Evolutionary conservation across 2,797 vertebrate species (phyloP), one percentile per base, ranked within the genome.

Genomic region (Peromyscus melanophrys): DNA sequence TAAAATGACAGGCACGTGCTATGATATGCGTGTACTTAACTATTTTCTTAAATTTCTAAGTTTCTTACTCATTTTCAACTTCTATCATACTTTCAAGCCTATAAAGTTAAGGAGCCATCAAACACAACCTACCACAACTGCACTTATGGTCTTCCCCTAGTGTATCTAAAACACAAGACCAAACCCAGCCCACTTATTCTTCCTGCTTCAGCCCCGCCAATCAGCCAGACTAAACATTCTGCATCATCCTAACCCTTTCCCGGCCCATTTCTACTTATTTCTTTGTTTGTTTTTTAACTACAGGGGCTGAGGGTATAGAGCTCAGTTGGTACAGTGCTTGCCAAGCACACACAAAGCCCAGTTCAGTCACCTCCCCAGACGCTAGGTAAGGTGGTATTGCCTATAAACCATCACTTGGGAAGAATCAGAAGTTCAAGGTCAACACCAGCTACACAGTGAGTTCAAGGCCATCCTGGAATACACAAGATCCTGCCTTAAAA

Each of bases 31-130:
- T 85, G 59, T 46, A 52, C 16, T 2, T 52, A 37, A 7, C 4
- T 69, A 90, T 95, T 96, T 67, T 80, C 55, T 90, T 65, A 75
- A 82, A 86, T 84, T 78, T 34, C 73, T 89, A 80, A 4, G 29
- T 75, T 93, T 85, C 34, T 75, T 61, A 31, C 25, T 85, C 6
- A n/a, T 89, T 78, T 67, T 57, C 14, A 92, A 94, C 46, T 57
- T 90, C 65, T 73, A 19, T 14, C 59, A 81, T 21, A 63, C 80
- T 69, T 21, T 59, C 75, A 81, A 81, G 75, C 11, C 76, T 67
- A 84, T 29, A 76, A 89, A 92, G n/a, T 46, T 67, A 55, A 85
- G 21, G 13, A 37, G 1, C 34, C 23, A 29, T 77, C 46, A 77
- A 77, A 63, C 29, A 52, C 87, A 77, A 43, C 21, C 61, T 4